Conservation (phyloP, 30 jellyfish, hydroid and myxozoan species). For the Pelagia noctiluca region DNA sequence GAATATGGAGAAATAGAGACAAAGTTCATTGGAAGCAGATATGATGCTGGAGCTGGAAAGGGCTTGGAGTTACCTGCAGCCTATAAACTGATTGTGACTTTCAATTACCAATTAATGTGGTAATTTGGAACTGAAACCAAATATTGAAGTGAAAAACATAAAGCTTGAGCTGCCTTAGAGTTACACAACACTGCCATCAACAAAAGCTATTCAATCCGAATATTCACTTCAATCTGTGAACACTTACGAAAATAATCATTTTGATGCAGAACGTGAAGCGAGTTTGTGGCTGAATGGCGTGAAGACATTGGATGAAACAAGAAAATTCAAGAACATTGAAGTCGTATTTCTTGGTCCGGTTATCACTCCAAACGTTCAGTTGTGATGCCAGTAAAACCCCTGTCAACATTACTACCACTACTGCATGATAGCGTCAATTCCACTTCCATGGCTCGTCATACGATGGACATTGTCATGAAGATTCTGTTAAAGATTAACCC, state of each 20-base stretch:
- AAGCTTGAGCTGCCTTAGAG: not conserved
- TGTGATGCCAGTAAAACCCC: not conserved
- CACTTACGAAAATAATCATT: no score
- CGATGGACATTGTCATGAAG: not conserved
- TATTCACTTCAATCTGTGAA: no score
- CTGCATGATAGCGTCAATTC: not conserved
- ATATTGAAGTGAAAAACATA: not conserved
- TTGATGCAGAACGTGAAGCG: not conserved
- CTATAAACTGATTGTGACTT: constrained; percentile 12
- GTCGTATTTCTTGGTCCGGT: not conserved
- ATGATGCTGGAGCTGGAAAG: constrained; percentile 26
- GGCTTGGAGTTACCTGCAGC: constrained; percentile 21
- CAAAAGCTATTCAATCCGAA: not conserved
- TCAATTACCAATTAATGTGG: no score
- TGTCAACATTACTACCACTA: not conserved
- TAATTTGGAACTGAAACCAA: not conserved
- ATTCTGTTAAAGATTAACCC: not conserved
- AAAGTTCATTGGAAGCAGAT: constrained; percentile 2
- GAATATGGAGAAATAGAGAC: constrained; percentile 4
- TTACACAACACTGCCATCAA: not conserved
- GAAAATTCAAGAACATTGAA: not conserved
- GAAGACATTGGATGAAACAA: not conserved
- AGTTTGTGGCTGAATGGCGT: no score
- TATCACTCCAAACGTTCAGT: not conserved
- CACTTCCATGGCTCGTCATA: not conserved